Conservation (phyloP, 2,888 invertebrate species). For the Hydroisotoma schaefferi region DNA sequence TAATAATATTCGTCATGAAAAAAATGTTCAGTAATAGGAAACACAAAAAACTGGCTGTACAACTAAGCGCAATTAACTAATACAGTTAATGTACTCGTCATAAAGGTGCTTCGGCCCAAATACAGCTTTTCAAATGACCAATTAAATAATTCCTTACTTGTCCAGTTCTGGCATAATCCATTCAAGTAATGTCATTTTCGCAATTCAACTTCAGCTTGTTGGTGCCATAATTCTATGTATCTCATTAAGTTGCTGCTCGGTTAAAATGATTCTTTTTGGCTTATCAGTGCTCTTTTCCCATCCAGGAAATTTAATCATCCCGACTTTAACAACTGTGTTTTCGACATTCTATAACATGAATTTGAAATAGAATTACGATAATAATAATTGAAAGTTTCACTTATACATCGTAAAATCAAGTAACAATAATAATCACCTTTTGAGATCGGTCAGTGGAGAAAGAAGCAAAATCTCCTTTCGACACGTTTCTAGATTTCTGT, state of each 20-base stretch:
- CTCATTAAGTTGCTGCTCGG: constrained; percentile 34
- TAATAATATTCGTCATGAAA: too few species aligned
- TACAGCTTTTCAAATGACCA: too few species aligned
- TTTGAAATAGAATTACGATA: neutral
- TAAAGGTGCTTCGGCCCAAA: too few species aligned
- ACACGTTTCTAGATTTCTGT: constrained; percentile 29
- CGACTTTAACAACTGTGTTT: constrained; percentile 39
- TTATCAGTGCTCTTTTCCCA: constrained; percentile 41
- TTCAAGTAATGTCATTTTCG: too few species aligned
- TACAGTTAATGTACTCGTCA: too few species aligned
- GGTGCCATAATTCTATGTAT: constrained; percentile 42
- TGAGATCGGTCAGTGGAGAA: constrained; percentile 28
- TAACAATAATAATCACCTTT: constrained; percentile 13
- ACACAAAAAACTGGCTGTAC: too few species aligned
- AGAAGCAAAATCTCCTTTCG: constrained; percentile 43
- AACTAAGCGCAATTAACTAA: too few species aligned
- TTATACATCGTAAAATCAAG: too few species aligned
- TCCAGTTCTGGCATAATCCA: too few species aligned
- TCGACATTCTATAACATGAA: constrained; percentile 29
- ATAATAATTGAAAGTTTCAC: neutral
- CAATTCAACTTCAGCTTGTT: too few species aligned
- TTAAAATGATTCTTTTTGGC: constrained; percentile 37
- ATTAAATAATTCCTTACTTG: too few species aligned
- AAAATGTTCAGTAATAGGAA: too few species aligned
- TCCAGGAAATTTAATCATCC: constrained; percentile 44